These are phyloP conservation scores for Tursiops truncatus DNA, from an alignment of 2,113 vertebrate genomes.

Conservation along the genomic window DNA sequence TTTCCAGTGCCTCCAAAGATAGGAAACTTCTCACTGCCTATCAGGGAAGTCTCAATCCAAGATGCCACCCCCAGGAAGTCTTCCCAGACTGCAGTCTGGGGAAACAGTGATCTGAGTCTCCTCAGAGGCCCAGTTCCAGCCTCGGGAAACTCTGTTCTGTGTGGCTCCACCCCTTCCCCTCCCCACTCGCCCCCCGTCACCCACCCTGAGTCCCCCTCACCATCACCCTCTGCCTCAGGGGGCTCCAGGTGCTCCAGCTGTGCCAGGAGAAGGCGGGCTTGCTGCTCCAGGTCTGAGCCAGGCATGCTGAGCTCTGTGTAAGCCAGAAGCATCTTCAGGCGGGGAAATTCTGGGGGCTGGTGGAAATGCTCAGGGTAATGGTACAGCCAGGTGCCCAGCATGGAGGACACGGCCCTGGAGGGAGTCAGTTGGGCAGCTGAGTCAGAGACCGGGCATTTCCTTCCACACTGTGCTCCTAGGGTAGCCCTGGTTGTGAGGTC, in stretches of 20 bases:
- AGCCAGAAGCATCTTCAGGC: constrained; percentile 89
- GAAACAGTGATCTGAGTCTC: not conserved
- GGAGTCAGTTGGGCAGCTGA: not conserved
- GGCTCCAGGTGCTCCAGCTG: constrained; percentile 90
- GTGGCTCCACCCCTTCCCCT: not conserved
- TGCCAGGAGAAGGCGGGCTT: constrained; percentile 88
- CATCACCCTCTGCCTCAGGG: constrained; percentile 85
- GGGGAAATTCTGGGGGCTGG: constrained; percentile 87
- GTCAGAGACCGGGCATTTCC: not conserved
- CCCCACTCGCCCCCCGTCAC: accelerated
- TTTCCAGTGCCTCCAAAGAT: not conserved
- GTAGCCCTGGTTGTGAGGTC: not conserved
- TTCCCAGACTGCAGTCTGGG: not conserved
- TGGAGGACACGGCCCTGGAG: constrained; percentile 90
- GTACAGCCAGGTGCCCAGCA: constrained; percentile 92
- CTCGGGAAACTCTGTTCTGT: not conserved
- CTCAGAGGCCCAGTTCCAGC: not conserved
- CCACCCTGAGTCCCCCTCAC: constrained; percentile 62
- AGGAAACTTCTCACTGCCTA: not conserved
- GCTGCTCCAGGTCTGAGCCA: constrained; percentile 89
- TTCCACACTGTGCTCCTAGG: not conserved
- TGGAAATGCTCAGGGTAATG: constrained; percentile 94
- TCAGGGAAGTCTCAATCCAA: not conserved
- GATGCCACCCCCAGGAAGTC: too few species aligned
- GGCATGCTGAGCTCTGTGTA: constrained; percentile 90